Base-by-base conservation (phyloP, 92 coral and sea anemone genomes). In the Siderastrea siderea region DNA sequence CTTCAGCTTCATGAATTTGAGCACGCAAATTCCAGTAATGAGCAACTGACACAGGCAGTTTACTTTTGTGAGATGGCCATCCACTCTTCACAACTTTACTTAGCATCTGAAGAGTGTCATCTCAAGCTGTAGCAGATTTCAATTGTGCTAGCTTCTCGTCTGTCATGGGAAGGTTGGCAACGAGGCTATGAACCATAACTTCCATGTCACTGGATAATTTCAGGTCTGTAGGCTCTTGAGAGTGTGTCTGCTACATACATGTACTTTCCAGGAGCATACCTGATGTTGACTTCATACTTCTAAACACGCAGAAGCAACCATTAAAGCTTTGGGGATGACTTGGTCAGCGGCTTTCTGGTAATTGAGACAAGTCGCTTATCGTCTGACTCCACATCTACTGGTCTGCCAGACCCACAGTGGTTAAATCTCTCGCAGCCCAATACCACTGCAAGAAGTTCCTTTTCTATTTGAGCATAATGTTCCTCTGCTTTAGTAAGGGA, bases 151-250 rank as follows among this genome's bases (percentile, higher is more conserved):
- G 86, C 78, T 86, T 94, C 83, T 88, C 88, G 14, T 38, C 69
- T 3, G 93, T 53, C 60, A 75, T 71, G 5, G 93, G 93, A 43
- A 84, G 85, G 47, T 69, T 79, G 68, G 68, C 63, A 3, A 94
- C 81, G 43, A 94, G 83, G 71, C 92, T 92, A 75, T 89, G 95
- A 6, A 93, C 89, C 89, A 91, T 80, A 6, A 81, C 84, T 26
- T 77, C 92, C 75, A 88, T 77, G 71, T 93, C 92, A 48, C 91
- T 83, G 53, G 53, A 79, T 57, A 93, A 47, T 48, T 87, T 88
- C 10, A 68, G n/a, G 47, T 82, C 68, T 10, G 38, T 10, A 71
- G 9, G 86, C 86, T 69, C 86, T 82, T 58, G 78, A 82, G 12
- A 71, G 84, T 26, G 74, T 79, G 17, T 66, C 65, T 17, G 84